Base-by-base conservation (phyloP, 1,140 invertebrate species). In the Frieseomelitta varia region DNA sequence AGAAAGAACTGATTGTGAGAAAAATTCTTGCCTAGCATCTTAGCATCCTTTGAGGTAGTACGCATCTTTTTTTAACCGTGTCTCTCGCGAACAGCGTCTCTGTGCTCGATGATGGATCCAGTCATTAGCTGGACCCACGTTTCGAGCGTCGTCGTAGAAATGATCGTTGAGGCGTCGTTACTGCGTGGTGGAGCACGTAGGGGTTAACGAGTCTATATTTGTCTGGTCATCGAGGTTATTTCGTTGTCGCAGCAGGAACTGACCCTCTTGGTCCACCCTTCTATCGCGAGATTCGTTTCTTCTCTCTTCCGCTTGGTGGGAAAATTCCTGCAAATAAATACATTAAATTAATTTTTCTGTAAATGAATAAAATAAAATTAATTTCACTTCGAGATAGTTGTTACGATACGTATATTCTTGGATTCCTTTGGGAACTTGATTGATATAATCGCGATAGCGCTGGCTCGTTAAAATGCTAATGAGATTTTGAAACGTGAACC, bases 91-190 rank as follows among this genome's bases (percentile, higher is more conserved):
- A 69, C 67, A 69, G 11, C 67, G 11, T 69, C 21, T 47, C 34
- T 39, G 12, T 39, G 34, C 67, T 11, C 12, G 67, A 69, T 69
- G 67, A 69, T 69, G 67, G 39, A 69, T 69, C 67, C 67, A 39
- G 34, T 39, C 67, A 69, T 69, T 69, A 69, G 34, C 34, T 34
- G 4, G 67, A 69, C 47, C 21, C 21, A 19, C 34, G 67, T 39
- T n/a, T 69, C 67, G 67, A 69, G 47, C 67, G 67, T 69, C 67
- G 67, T 15, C 67, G 12, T 39, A 8, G 30, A 19, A 69, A 69
- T 69, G 67, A 69, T 69, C 67, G 67, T 69, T 69, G 67, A 34
- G 21, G 21, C 34, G 67, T 69, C 67, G 21, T 69, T 69, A 39
- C 67, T 14, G 67, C 24, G n/a, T 69, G 21, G 34, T 12, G 21